Evolutionary conservation across 2,888 invertebrate species (phyloP).

Genomic region (Trachelus stipa): DNA sequence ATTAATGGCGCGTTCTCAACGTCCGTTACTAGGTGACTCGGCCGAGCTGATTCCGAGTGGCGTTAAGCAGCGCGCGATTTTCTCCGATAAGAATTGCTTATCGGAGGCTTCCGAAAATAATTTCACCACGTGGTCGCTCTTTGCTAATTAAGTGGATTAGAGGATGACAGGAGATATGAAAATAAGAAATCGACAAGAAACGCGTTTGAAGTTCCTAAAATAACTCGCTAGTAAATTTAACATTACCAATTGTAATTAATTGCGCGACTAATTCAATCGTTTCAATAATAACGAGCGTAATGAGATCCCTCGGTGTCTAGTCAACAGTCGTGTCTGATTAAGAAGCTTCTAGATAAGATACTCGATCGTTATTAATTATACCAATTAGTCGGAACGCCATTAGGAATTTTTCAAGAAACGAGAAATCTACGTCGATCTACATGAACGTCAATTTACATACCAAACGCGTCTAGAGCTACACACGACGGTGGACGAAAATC

Average conservation of each 20-base stretch:
- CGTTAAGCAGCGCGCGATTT: neutral
- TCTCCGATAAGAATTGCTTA: neutral
- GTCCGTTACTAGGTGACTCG: neutral
- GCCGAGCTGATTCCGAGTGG: neutral
- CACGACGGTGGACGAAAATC: neutral
- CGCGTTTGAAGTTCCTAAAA: neutral
- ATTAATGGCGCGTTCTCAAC: neutral
- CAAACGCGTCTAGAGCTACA: neutral
- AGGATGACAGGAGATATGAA: too few relatives aligned
- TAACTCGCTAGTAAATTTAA: neutral
- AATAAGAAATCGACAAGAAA: neutral
- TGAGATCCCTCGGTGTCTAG: neutral
- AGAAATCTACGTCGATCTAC: neutral
- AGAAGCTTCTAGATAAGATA: neutral
- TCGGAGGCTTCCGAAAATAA: neutral
- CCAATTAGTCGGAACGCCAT: neutral
- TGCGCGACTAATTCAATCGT: neutral
- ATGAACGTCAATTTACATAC: neutral
- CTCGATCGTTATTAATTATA: neutral
- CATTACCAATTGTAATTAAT: neutral
- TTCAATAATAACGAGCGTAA: neutral
- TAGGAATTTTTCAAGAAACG: neutral
- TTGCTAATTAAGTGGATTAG: neutral
- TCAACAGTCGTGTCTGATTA: neutral
- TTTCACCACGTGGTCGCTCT: neutral